Evolutionary conservation across 2,113 vertebrate genomes (phyloP).

Genomic region (Dolichotis patagonum): DNA sequence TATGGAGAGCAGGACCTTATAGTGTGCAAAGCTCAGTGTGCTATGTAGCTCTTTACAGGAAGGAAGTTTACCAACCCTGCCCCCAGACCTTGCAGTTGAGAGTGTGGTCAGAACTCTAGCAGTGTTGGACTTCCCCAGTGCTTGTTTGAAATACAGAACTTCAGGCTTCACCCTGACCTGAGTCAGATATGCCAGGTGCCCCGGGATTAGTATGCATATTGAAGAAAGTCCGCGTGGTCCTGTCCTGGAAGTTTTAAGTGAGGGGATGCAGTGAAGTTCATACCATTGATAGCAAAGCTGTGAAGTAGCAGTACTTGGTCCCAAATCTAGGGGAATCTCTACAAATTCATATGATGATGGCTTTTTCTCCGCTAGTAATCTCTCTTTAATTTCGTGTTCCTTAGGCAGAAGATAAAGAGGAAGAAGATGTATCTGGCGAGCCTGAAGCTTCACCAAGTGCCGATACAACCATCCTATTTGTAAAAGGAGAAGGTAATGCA

Average conservation of each 20-base stretch:
- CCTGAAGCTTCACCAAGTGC: slow-evolving; percentile 97
- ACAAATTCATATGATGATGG: background rate
- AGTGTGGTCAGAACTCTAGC: background rate
- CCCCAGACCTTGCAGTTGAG: background rate
- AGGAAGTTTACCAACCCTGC: background rate
- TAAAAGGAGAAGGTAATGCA: slow-evolving; percentile 95
- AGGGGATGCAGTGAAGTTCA: background rate
- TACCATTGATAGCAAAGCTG: background rate
- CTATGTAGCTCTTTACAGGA: background rate
- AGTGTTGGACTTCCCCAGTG: background rate
- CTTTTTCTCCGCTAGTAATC: background rate
- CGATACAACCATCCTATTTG: slow-evolving; percentile 98
- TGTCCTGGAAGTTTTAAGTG: background rate
- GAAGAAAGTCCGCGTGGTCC: background rate
- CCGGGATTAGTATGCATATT: rapidly evolving
- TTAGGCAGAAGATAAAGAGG: slow-evolving; percentile 96
- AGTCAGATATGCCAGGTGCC: background rate
- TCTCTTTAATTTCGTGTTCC: slow-evolving; percentile 80
- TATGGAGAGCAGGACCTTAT: background rate
- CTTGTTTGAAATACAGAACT: background rate
- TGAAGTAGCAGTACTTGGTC: background rate
- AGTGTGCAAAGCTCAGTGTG: background rate
- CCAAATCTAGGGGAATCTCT: background rate
- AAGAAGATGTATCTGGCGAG: slow-evolving; percentile 94
- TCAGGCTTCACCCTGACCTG: background rate